Percentiles rank a stretch among this genome's conserved stretches.
These are phyloP conservation scores for Knipowitschia caucasica DNA, from an alignment of 2,797 vertebrate genomes.

Conservation along the genomic window DNA sequence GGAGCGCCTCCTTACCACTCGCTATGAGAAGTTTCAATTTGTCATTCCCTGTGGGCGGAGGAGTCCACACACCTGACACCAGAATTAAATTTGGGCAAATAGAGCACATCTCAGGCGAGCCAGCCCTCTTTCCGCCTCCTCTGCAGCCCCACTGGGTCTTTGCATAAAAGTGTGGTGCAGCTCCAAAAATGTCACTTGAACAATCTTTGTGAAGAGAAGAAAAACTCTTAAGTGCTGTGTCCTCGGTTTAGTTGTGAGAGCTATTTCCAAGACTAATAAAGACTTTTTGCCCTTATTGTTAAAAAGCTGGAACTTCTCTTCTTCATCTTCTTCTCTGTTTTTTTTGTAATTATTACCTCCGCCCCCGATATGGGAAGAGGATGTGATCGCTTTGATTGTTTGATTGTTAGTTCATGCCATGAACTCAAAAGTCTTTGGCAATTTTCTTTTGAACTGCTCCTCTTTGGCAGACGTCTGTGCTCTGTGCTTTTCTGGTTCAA, in stretches of 20 bases:
- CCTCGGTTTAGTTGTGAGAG: slow-evolving; percentile 16
- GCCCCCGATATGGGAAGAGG: too few relatives aligned
- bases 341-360: too few relatives aligned
- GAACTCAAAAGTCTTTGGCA: too few relatives aligned
- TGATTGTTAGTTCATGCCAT: too few relatives aligned
- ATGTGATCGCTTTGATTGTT: too few relatives aligned
- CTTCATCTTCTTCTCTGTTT: neutral
- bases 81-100: slow-evolving; percentile 60
- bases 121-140: slow-evolving; percentile 12
- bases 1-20: slow-evolving; percentile 27
- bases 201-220: slow-evolving; percentile 25
- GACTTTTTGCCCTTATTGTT: too few relatives aligned
- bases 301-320: slow-evolving; percentile 3
- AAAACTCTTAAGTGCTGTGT: slow-evolving; percentile 1
- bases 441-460: too few relatives aligned
- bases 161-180: slow-evolving; percentile 23
- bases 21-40: slow-evolving; percentile 52
- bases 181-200: slow-evolving; percentile 20
- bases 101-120: slow-evolving; percentile 39
- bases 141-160: slow-evolving; percentile 20
- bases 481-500: too few relatives aligned
- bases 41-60: slow-evolving; percentile 50
- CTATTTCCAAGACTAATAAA: slow-evolving; percentile 21
- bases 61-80: slow-evolving; percentile 51
- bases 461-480: too few relatives aligned